Conservation (phyloP, 1,140 invertebrate genomes). For the Drosophila lacteicornis region DNA sequence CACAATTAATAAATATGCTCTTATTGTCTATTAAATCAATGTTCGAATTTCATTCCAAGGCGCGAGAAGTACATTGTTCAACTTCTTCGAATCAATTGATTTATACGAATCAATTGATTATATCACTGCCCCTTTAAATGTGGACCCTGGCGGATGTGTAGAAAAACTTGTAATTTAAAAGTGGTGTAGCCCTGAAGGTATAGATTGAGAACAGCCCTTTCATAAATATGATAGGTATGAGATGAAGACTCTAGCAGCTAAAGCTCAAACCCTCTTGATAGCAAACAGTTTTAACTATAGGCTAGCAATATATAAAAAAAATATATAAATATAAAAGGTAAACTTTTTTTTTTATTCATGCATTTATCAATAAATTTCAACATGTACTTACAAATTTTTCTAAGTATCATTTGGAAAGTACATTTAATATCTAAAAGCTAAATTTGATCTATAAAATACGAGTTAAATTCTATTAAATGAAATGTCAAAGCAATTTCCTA, state of each 20-base stretch:
- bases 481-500: constrained; percentile 9
- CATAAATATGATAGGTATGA: not conserved
- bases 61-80: not conserved
- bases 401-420: constrained; percentile 9
- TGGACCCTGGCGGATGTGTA: not conserved
- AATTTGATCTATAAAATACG: constrained; percentile 9
- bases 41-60: no score
- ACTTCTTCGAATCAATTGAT: not conserved
- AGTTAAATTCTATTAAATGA: not conserved
- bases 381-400: not conserved
- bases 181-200: not conserved
- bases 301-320: no score
- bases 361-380: not conserved
- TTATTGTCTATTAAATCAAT: not conserved
- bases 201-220: not conserved
- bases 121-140: not conserved
- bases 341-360: not conserved
- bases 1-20: not conserved
- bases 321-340: no score
- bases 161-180: not conserved
- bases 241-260: no score
- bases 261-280: no score
- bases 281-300: no score
- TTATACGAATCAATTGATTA: not conserved
- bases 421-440: not conserved